A percentile compares a stretch with the other conserved stretches of the same genome.
Conservation (phyloP, 2,113 vertebrate species). For the Oplegnathus fasciatus region DNA sequence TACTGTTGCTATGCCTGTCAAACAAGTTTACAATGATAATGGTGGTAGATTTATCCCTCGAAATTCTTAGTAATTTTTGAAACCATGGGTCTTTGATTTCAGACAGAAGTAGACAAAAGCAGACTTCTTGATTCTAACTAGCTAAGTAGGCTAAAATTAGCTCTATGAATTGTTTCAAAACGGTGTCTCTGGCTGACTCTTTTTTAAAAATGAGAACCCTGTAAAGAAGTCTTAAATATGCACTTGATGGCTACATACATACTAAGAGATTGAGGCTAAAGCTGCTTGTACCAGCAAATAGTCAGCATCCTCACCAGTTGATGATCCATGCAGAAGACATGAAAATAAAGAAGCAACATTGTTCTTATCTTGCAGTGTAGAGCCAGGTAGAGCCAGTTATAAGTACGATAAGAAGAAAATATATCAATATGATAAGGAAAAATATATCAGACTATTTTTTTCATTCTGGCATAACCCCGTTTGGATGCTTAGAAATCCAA, state of each 20-base stretch:
- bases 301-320: not conserved
- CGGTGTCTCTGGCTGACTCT: not conserved
- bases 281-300: not conserved
- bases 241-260: not conserved
- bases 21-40: not conserved
- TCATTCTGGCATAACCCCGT: not conserved
- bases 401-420: not conserved
- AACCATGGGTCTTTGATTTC: not conserved
- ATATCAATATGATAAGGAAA: not conserved
- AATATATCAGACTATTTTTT: not conserved
- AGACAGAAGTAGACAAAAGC: not conserved
- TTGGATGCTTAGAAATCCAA: not conserved
- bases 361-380: not conserved
- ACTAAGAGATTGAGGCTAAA: not conserved
- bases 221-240: not conserved
- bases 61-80: not conserved
- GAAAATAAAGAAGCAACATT: not conserved
- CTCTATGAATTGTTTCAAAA: not conserved
- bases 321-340: not conserved
- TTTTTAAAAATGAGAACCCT: not conserved
- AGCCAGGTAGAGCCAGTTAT: not conserved
- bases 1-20: constrained; percentile 48
- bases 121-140: not conserved
- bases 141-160: not conserved
- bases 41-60: not conserved